Base-by-base conservation (phyloP, 2,888 invertebrate species). In the Patella ulyssiponensis region DNA sequence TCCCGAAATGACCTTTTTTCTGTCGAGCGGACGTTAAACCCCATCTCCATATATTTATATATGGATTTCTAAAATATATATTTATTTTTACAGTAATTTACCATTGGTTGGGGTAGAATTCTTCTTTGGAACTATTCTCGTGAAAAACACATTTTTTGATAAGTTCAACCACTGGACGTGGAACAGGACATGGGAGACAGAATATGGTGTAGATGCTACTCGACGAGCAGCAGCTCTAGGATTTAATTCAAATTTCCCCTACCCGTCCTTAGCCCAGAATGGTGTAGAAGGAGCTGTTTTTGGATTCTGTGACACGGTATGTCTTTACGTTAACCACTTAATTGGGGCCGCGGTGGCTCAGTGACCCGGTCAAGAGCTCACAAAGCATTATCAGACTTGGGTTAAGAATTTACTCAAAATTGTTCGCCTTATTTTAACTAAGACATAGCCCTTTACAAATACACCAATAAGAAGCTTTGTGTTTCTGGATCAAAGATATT, bases 291-390 rank as follows among this genome's bases (percentile, higher is more conserved):
- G 76, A 20, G 73, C 77, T 74, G 76, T 20, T n/a, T 81, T 81
- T 70, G 79, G 81, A 17, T 81, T 73, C 74, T 81, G 81, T 53
- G 81, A 81, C 33, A 72, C 58, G 54, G 81, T 81, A 54, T 33
- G 73, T 74, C 44, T 69, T 64, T 53, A 33, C 2, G 52, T 52
- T 17, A n/a, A 3, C n/a, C 20, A 11, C 7, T 33, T 5, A 33
- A 33, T 33, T 33, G 33, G 33, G 5, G 20, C 9, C 64, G 4
- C 27, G 12, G 69, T 69, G 33, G 33, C 33, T 33, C 33, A 33
- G 33, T 33, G 33, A 33, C 33, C 33, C 3, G 33, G 33, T 33
- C 5, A 4, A 0, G 4, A 33, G 33, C 5, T 33, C 33, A 33
- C 33, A 33, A 33, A 4, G 33, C 5, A 33, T 33, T 33, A 4